Percentiles rank a stretch among this genome's conserved stretches.
phyloP scores from a whole-genome alignment of 1,140 invertebrate species.

The Thereuonema tuberculata region DNA sequence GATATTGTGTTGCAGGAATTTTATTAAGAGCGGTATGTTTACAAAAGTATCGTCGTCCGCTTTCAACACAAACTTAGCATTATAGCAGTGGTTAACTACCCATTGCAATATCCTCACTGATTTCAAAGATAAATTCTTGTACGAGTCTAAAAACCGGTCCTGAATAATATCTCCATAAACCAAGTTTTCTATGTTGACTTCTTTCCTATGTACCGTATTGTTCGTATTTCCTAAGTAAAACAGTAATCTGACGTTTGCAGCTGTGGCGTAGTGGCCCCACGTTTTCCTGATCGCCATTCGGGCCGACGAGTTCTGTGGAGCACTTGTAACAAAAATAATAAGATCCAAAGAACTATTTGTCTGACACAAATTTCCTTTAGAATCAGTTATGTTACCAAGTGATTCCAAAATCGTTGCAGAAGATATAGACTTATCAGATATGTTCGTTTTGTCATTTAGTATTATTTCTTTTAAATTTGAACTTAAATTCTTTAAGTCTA shows the following conservation, averaged over 20 bases:
- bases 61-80: constrained; percentile 58
- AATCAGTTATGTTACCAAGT: no score
- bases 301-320: constrained; percentile 50
- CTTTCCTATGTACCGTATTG: constrained; percentile 36
- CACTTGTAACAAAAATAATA: constrained; percentile 62
- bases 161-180: constrained; percentile 58
- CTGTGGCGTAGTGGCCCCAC: constrained; percentile 41
- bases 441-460: no score
- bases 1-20: constrained; percentile 21
- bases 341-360: no score
- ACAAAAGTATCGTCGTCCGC: constrained; percentile 78
- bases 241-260: constrained; percentile 44
- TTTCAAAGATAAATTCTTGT: constrained; percentile 73
- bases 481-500: no score
- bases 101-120: constrained; percentile 75
- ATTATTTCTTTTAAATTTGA: no score
- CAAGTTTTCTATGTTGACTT: constrained; percentile 45
- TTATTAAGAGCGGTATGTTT: constrained; percentile 49
- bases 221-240: constrained; percentile 52
- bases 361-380: no score
- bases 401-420: no score
- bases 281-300: constrained; percentile 51
- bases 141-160: constrained; percentile 64
- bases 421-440: no score
- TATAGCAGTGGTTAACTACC: constrained; percentile 47